A percentile compares a stretch with the other conserved stretches of the same genome.
Evolutionary conservation across 92 coral and sea anemone genomes (phyloP).

Genomic region (Epizoanthus ramosus): DNA sequence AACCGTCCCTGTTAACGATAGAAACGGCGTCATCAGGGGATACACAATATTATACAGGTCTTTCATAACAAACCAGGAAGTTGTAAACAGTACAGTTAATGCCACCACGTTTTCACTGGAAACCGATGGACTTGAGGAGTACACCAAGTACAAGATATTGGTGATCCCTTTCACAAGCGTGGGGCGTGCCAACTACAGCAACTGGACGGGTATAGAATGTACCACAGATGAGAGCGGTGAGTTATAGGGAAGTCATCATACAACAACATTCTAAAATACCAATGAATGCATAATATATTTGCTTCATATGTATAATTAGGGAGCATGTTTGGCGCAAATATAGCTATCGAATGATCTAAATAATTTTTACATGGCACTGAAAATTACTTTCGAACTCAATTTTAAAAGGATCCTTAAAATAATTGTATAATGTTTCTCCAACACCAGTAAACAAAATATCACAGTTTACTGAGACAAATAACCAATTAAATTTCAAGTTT

Average conservation of each 20-base stretch:
- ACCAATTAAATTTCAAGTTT: too few species aligned
- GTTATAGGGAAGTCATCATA: neutral
- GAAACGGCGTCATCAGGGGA: constrained; percentile 32
- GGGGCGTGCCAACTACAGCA: constrained; percentile 20
- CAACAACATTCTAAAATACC: too few species aligned
- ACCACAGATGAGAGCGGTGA: neutral
- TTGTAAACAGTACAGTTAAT: neutral
- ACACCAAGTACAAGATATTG: neutral
- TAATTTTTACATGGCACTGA: too few species aligned
- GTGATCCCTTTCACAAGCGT: constrained; percentile 9
- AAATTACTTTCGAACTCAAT: too few species aligned
- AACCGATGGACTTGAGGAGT: neutral
- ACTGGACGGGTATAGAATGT: neutral
- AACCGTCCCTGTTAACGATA: neutral
- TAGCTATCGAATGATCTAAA: too few species aligned
- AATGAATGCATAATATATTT: too few species aligned
- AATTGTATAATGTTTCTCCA: too few species aligned
- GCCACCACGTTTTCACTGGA: neutral
- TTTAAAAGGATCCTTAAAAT: too few species aligned
- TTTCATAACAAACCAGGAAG: neutral
- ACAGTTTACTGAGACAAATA: too few species aligned
- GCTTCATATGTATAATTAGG: too few species aligned
- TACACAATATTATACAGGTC: constrained; percentile 14
- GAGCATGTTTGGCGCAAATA: too few species aligned
- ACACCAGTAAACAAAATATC: too few species aligned